Evolutionary conservation across 2,888 invertebrate species (phyloP).

Genomic region (Physocephala rufipes): DNA sequence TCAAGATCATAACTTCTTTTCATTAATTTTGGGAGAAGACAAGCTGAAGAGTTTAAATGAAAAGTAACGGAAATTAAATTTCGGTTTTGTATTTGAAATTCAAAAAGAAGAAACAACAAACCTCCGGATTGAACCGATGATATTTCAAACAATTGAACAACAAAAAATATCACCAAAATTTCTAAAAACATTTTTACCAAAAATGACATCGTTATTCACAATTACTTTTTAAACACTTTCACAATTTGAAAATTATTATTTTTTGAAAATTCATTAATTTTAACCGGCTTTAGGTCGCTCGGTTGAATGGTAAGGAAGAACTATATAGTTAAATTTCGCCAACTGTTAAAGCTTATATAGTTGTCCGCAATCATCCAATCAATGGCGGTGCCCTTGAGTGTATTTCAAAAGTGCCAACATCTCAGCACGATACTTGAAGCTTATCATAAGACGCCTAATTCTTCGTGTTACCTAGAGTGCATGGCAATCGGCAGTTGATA

Average conservation of each 20-base stretch:
- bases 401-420: too few relatives aligned
- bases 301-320: background rate
- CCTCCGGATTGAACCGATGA: slow-evolving; percentile 45
- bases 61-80: too few relatives aligned
- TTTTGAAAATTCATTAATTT: background rate
- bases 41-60: slow-evolving; percentile 45
- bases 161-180: background rate
- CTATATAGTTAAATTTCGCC: too few relatives aligned
- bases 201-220: background rate
- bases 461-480: too few relatives aligned
- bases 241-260: background rate
- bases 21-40: slow-evolving; percentile 52
- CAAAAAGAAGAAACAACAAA: too few relatives aligned
- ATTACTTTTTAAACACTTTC: background rate
- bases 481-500: too few relatives aligned
- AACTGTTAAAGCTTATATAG: background rate
- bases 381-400: too few relatives aligned
- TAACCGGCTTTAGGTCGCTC: background rate
- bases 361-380: too few relatives aligned
- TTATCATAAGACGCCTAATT: too few relatives aligned
- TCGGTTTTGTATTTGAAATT: too few relatives aligned
- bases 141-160: slow-evolving; percentile 34
- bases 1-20: slow-evolving; percentile 25
- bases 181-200: background rate
- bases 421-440: too few relatives aligned